These are phyloP conservation scores for Solea senegalensis DNA, from an alignment of 2,113 vertebrate genomes.

Conservation along the genomic window DNA sequence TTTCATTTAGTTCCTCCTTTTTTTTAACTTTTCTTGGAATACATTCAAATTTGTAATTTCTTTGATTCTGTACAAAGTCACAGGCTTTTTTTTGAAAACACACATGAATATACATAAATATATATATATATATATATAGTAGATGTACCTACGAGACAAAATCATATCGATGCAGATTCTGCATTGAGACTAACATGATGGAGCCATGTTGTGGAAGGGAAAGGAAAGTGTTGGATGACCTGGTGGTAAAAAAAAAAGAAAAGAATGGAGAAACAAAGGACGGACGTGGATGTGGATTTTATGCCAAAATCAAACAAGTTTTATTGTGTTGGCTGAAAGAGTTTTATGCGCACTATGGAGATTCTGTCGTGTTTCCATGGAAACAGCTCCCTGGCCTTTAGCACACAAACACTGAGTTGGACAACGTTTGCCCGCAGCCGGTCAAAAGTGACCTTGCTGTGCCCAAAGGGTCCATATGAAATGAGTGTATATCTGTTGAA, in stretches of 20 bases:
- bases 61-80: constrained; percentile 75
- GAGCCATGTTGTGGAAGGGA: constrained; percentile 50
- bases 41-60: constrained; percentile 48
- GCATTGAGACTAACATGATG: constrained; percentile 47
- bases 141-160: constrained; percentile 64
- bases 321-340: constrained; percentile 17
- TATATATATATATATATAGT: constrained; percentile 56
- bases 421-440: constrained; percentile 32
- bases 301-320: constrained; percentile 59
- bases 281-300: constrained; percentile 32
- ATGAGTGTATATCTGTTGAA: constrained; percentile 65
- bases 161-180: constrained; percentile 33
- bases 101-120: constrained; percentile 50
- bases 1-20: constrained; percentile 30
- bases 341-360: constrained; percentile 26
- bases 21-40: constrained; percentile 30
- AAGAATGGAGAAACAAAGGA: constrained; percentile 29
- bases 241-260: constrained; percentile 24
- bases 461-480: constrained; percentile 57
- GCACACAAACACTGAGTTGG: constrained; percentile 30
- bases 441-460: constrained; percentile 47
- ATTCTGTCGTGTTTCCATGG: constrained; percentile 47
- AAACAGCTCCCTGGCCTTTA: constrained; percentile 39
- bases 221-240: constrained; percentile 39
- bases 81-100: constrained; percentile 59